These are phyloP conservation scores for Xestia ashworthii DNA, from an alignment of 2,888 invertebrate genomes.

Conservation along the genomic window DNA sequence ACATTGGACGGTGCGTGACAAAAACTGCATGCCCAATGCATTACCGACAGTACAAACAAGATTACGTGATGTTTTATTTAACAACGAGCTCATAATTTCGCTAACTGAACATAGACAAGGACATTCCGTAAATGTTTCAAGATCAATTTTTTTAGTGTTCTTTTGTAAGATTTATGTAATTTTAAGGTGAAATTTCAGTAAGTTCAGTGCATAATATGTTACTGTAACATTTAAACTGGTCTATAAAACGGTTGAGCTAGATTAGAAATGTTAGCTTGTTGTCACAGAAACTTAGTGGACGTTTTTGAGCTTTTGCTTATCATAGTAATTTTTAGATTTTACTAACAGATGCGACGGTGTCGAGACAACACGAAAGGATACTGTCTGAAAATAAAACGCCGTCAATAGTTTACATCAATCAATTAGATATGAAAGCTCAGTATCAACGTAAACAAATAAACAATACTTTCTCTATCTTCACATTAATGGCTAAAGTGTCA, in stretches of 20 bases:
- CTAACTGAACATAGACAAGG: constrained; percentile 51
- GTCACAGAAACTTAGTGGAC: constrained; percentile 3
- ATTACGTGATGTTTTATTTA: constrained; percentile 70
- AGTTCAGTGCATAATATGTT: constrained; percentile 2
- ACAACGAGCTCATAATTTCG: constrained; percentile 49
- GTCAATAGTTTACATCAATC: constrained; percentile 6
- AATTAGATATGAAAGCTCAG: background rate
- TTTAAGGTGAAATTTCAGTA: constrained; percentile 1
- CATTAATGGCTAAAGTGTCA: background rate
- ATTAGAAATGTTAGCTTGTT: constrained; percentile 21
- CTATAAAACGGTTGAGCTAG: constrained; percentile 6
- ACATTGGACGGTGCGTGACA: constrained; percentile 69
- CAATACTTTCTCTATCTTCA: constrained; percentile 32
- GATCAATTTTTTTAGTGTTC: constrained; percentile 36
- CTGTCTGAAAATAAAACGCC: background rate
- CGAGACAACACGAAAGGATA: background rate
- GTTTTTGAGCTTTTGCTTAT: background rate
- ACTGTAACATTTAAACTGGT: background rate
- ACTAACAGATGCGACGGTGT: background rate
- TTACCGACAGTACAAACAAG: constrained; percentile 38
- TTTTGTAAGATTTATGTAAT: constrained; percentile 43
- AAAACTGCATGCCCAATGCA: constrained; percentile 61
- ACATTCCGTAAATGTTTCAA: constrained; percentile 51
- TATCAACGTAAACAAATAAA: constrained; percentile 1
- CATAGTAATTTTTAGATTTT: background rate